Evolutionary conservation across 2,113 vertebrate genomes (phyloP).

Genomic region (Elaphurus davidianus): DNA sequence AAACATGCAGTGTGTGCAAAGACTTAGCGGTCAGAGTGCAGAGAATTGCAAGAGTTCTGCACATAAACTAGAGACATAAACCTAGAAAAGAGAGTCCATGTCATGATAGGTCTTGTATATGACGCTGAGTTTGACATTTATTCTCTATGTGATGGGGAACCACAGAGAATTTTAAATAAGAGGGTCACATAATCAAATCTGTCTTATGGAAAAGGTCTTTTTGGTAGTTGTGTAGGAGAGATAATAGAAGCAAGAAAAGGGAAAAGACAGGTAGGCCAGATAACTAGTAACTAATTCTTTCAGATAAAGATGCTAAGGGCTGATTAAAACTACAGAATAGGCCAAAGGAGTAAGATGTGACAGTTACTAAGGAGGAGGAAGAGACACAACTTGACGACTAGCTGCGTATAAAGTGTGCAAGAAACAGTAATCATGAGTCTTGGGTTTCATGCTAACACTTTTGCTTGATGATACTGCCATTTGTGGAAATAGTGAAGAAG

Average conservation of each 20-base stretch:
- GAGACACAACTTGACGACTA: neutral
- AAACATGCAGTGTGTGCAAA: neutral
- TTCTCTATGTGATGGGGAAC: neutral
- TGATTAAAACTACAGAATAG: neutral
- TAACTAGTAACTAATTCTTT: neutral
- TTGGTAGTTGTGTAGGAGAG: neutral
- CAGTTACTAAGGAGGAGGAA: neutral
- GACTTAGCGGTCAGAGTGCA: neutral
- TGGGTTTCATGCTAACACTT: neutral
- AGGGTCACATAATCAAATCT: neutral
- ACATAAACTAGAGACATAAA: neutral
- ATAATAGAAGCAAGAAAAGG: neutral
- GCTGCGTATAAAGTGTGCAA: neutral
- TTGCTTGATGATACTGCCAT: neutral
- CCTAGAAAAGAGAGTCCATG: neutral
- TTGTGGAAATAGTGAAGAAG: neutral
- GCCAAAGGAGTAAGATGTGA: neutral
- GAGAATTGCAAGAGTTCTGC: neutral
- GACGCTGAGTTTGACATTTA: neutral
- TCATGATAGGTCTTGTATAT: neutral
- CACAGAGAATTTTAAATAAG: neutral
- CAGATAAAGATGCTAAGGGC: neutral
- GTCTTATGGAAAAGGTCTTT: neutral
- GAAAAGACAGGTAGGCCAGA: neutral
- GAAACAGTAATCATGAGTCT: neutral